Evolutionary conservation across 2,113 vertebrate genomes (phyloP).

Genomic region (Synodontis membranacea): DNA sequence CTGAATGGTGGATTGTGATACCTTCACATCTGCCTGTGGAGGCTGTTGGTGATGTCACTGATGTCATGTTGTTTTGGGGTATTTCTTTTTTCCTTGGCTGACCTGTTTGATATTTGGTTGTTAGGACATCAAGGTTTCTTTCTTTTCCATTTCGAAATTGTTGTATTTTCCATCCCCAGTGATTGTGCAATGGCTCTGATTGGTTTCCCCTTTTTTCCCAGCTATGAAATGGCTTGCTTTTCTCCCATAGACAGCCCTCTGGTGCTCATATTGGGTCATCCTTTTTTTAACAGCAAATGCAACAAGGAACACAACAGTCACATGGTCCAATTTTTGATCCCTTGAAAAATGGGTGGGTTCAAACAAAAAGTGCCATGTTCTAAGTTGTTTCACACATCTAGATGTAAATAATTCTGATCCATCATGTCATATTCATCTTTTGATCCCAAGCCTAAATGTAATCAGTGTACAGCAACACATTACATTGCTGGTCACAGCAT

Average conservation of each 20-base stretch:
- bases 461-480: not conserved
- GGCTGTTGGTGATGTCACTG: not conserved
- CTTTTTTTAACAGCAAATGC: not conserved
- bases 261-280: not conserved
- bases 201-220: not conserved
- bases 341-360: not conserved
- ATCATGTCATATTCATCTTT: not conserved
- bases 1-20: not conserved
- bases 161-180: not conserved
- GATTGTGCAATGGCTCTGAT: not conserved
- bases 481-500: not conserved
- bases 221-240: not conserved
- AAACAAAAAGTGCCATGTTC: not conserved
- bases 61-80: not conserved
- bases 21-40: not conserved
- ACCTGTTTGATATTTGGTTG: not conserved
- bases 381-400: not conserved
- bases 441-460: not conserved
- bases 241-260: not conserved
- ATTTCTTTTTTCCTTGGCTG: not conserved
- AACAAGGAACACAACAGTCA: not conserved
- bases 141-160: not conserved
- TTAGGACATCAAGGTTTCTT: not conserved
- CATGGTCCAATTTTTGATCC: not conserved
- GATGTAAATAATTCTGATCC: not conserved